A percentile compares a stretch with the other conserved stretches of the same genome.
Evolutionary conservation across 2,888 invertebrate genomes (phyloP).

Genomic region (Timema podura): DNA sequence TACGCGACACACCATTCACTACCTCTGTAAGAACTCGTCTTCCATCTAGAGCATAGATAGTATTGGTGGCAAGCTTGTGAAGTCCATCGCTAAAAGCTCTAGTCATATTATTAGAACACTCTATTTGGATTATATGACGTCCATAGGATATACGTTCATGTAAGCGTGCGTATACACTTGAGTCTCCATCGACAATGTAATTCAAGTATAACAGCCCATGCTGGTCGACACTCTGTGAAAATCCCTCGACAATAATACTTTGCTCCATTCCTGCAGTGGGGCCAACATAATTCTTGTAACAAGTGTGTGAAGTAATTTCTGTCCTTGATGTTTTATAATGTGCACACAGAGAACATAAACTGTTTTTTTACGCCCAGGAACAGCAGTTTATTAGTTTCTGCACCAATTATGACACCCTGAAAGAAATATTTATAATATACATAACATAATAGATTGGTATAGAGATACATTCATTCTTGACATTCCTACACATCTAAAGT

Average conservation of each 20-base stretch:
- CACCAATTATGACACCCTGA: no score
- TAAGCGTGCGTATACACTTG: neutral
- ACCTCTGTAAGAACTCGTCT: neutral
- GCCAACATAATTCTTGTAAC: neutral
- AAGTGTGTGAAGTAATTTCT: neutral
- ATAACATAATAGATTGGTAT: no score
- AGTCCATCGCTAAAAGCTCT: slow-evolving; percentile 7
- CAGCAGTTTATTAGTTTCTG: no score
- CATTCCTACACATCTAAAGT: no score
- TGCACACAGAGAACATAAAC: neutral
- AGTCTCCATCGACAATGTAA: neutral
- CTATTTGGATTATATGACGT: neutral
- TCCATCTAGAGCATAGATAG: neutral
- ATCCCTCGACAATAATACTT: slow-evolving; percentile 11
- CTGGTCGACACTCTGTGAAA: neutral
- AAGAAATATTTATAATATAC: no score
- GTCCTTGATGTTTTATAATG: neutral
- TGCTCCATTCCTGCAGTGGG: neutral
- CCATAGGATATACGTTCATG: slow-evolving; percentile 1
- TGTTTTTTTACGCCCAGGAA: neutral
- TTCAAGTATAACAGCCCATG: neutral
- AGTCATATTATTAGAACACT: neutral
- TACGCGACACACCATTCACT: neutral
- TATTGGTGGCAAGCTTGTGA: neutral
- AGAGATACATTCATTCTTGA: no score